These are phyloP conservation scores for Lottia scabra DNA, from an alignment of 2,888 invertebrate genomes.

Conservation along the genomic window DNA sequence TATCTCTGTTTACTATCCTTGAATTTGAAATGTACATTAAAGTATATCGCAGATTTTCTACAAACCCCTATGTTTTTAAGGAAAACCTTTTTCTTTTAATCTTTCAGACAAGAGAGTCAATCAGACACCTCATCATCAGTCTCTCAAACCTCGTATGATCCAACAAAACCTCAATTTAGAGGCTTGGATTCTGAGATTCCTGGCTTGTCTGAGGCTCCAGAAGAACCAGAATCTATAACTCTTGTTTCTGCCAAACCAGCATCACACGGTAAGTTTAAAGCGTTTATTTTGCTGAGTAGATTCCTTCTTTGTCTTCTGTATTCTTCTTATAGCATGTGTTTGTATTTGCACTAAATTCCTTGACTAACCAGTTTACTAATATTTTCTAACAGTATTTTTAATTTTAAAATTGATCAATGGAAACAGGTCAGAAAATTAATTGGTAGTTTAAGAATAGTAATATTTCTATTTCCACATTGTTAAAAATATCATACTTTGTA, in stretches of 20 bases:
- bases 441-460: too few species aligned
- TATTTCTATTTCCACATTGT: too few species aligned
- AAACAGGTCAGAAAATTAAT: too few species aligned
- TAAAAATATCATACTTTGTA: too few species aligned
- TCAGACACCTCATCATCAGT: slow-evolving; percentile 61
- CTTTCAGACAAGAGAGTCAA: slow-evolving; percentile 40
- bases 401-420: too few species aligned
- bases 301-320: neutral
- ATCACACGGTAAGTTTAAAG: slow-evolving; percentile 22
- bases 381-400: neutral
- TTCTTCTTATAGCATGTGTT: neutral
- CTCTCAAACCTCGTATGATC: slow-evolving; percentile 65
- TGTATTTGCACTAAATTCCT: neutral
- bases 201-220: slow-evolving; percentile 33
- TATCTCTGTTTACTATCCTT: too few species aligned
- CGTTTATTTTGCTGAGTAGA: too few species aligned
- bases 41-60: too few species aligned
- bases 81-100: neutral
- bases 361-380: slow-evolving; percentile 13
- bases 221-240: slow-evolving; percentile 24
- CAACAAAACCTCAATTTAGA: slow-evolving; percentile 54
- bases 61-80: slow-evolving; percentile 24
- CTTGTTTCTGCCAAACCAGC: slow-evolving; percentile 31
- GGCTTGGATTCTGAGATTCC: slow-evolving; percentile 61
- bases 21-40: too few species aligned